Conservation (phyloP, 2,113 vertebrate species). For the Hippocampus comes region DNA sequence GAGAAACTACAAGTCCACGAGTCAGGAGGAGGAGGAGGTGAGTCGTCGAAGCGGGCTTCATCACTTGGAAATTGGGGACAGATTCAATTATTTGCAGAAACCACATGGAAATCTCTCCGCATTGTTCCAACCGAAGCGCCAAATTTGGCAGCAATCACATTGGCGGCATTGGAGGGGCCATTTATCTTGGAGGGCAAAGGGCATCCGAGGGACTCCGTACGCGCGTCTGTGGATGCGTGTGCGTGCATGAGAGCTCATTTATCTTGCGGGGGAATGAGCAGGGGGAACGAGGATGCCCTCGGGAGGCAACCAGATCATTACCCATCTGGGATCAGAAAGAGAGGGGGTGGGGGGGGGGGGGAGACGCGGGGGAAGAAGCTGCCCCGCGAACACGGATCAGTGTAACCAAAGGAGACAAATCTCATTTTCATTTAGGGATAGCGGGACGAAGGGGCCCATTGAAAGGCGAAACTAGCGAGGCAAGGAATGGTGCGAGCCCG, state of each 20-base stretch:
- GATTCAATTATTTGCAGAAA: slow-evolving; percentile 74
- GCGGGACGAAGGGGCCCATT: slow-evolving; percentile 54
- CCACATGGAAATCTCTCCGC: slow-evolving; percentile 70
- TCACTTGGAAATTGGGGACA: slow-evolving; percentile 74
- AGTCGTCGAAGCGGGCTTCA: slow-evolving; percentile 56
- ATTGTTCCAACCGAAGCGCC: slow-evolving; percentile 73
- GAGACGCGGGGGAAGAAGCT: slow-evolving; percentile 23
- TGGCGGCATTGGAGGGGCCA: slow-evolving; percentile 69
- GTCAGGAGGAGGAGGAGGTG: background rate
- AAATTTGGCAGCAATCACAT: slow-evolving; percentile 74
- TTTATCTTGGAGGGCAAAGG: slow-evolving; percentile 70
- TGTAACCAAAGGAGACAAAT: slow-evolving; percentile 78
- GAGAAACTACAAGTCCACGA: background rate
- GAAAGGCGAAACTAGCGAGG: slow-evolving; percentile 52
- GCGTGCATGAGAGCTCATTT: slow-evolving; percentile 64
- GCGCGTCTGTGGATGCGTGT: slow-evolving; percentile 19
- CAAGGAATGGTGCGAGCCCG: slow-evolving; percentile 54
- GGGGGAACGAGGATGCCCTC: slow-evolving; percentile 57
- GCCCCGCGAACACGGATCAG: slow-evolving; percentile 61
- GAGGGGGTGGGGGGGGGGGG: slow-evolving; percentile 6
- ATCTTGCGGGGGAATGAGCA: slow-evolving; percentile 74
- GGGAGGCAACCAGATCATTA: slow-evolving; percentile 76
- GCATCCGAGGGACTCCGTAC: slow-evolving; percentile 36
- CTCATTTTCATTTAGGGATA: slow-evolving; percentile 76
- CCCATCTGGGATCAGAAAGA: slow-evolving; percentile 70